Evolutionary conservation across 92 coral and sea anemone genomes (phyloP), one percentile per base, ranked within the genome.

Genomic region (Parazoanthus atlanticus): DNA sequence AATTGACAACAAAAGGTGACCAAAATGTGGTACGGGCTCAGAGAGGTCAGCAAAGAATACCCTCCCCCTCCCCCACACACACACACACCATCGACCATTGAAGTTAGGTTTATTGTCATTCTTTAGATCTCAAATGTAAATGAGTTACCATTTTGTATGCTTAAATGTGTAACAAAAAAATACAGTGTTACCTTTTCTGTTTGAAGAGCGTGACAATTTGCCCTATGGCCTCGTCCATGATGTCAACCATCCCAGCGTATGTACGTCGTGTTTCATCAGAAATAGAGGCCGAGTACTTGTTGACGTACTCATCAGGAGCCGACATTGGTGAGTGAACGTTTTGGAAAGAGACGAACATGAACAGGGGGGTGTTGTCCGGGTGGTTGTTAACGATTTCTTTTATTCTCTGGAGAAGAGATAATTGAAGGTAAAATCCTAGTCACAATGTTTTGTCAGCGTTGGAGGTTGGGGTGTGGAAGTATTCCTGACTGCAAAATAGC

Each of bases 231-330:
- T 81, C 78, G 26, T 74, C 78, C 78, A 74, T 74, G 23, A 74
- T 40, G 78, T 74, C 49, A 19, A 74, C 78, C 93, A 90, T 90
- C 16, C 87, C 93, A 3, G 93, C 93, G 23, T 90, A 86, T 6
- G 38, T 15, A n/a, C 93, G 90, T 8, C 93, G 83, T 1, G 71
- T 80, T 30, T 13, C 78, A 52, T 90, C 80, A 47, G 75, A 58
- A 0, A 90, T 90, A 30, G 67, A 10, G 2, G 67, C 67, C 43
- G 40, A 2, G 84, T 90, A 90, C 61, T 41, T 61, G 52, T 87
- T 43, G 30, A 87, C 71, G 28, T 86, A 80, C 31, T 36, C 66
- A 17, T 76, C 74, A 5, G 93, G 93, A 34, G 88, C 93, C 34
- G 88, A 66, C 11, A 90, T 40, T 6, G 93, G 93, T 40, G 80